phyloP scores from a whole-genome alignment of 2,797 vertebrate genomes.

The Zalophus californianus region DNA sequence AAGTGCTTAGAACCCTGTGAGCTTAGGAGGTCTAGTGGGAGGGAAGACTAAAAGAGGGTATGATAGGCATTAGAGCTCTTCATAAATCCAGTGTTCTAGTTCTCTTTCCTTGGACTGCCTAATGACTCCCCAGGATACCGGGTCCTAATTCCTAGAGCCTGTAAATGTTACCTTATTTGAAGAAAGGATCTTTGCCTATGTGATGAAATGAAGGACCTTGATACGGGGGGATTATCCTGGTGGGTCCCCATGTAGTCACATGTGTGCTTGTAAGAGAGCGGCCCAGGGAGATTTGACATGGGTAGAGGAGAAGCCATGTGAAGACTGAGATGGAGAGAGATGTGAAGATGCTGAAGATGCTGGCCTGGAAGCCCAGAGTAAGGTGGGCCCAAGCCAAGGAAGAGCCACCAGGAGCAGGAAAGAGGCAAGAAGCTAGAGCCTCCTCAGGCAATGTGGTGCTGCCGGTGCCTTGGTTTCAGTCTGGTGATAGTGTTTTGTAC shows the following conservation, averaged over 20 bases:
- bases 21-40: neutral
- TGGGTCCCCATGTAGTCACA: neutral
- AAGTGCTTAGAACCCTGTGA: neutral
- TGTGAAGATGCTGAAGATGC: neutral
- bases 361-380: neutral
- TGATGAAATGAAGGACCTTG: neutral
- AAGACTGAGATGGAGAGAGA: neutral
- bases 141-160: neutral
- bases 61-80: neutral
- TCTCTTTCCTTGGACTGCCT: constrained; percentile 11
- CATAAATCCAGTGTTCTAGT: neutral
- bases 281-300: neutral
- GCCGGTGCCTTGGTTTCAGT: neutral
- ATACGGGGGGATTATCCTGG: neutral
- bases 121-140: neutral
- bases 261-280: neutral
- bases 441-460: accelerated
- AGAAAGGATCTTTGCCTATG: neutral
- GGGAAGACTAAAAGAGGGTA: neutral
- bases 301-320: neutral
- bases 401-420: neutral
- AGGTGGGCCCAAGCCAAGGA: neutral
- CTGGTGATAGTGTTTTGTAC: neutral
- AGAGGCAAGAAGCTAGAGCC: neutral
- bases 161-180: neutral